Conservation (phyloP, 2,797 vertebrate species). For the Betta splendens region DNA sequence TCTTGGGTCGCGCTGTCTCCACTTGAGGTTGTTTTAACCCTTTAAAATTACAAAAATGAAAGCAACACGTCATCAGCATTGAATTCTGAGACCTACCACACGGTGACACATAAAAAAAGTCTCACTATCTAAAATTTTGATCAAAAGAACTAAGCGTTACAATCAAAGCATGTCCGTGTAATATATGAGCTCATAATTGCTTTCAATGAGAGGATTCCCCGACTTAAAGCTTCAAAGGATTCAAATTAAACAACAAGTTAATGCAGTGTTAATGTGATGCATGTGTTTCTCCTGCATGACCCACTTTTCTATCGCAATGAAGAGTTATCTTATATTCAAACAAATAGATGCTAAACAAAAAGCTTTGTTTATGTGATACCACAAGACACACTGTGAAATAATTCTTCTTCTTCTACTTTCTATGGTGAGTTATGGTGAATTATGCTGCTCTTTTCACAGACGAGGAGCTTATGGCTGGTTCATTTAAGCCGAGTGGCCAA, state of each 20-base stretch:
- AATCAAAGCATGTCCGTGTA: neutral
- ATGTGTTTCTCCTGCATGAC: neutral
- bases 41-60: conserved; percentile 45
- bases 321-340: neutral
- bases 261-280: neutral
- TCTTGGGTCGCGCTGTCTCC: conserved; percentile 73
- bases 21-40: conserved; percentile 81
- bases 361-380: conserved; percentile 12
- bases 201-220: too few relatives aligned
- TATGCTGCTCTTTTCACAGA: conserved; percentile 33
- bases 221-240: conserved; percentile 6
- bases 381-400: conserved; percentile 5
- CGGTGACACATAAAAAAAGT: neutral
- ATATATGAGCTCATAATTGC: conserved; percentile 3
- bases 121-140: too few relatives aligned
- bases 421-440: too few relatives aligned
- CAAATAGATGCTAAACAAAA: too few relatives aligned
- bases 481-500: conserved; percentile 22
- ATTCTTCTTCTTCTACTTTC: conserved; percentile 25
- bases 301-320: neutral
- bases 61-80: neutral
- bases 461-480: conserved; percentile 25
- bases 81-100: neutral
- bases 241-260: conserved; percentile 14
- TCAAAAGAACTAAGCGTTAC: neutral